Base-by-base conservation (phyloP, 2,888 invertebrate species). In the Thereva nobilitata region DNA sequence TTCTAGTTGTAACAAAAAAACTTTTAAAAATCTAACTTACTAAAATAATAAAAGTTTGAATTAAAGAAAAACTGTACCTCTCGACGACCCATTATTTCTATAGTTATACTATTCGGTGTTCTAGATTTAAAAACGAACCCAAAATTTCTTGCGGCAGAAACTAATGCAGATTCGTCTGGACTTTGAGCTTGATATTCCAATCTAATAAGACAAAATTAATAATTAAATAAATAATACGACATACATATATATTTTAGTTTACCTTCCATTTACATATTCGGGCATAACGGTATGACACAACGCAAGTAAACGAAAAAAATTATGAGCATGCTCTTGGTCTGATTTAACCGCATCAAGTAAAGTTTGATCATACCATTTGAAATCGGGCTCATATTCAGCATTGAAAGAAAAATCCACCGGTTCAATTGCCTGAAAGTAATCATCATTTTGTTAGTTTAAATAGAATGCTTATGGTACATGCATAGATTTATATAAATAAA, bases 261-360 rank as follows among this genome's bases (percentile, higher is more conserved):
- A 83, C 84, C 83, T 93, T 75, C 92, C 92, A 73, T 90, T 88
- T 76, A 92, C 91, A 74, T 90, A 89, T 76, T 95, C 97, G 0
- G 97, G 93, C 98, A 99, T 99, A 61, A 99, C 98, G 2, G 99
- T 99, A 79, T 99, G 99, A 79, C 99, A 99, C 41, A 99, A 85
- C 2, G 98, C 94, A 71, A 99, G 84, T 67, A 97, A 83, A 47
- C 92, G 87, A 84, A 97, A 97, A 84, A 97, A 97, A 76, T 88
- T 89, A 78, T 91, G 90, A 47, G 90, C 90, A 76, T 91, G 86
- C 53, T 83, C 82, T 77, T 95, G 89, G 68, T 89, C 88, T 44
- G 86, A 84, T 72, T 84, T 85, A 52, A 97, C 93, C 9, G 93
- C 93, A 67, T 93, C 92, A 74, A 96, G 81, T 65, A 99, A 83